Evolutionary conservation across 2,113 vertebrate genomes (phyloP).

Genomic region (Furnarius figulus): DNA sequence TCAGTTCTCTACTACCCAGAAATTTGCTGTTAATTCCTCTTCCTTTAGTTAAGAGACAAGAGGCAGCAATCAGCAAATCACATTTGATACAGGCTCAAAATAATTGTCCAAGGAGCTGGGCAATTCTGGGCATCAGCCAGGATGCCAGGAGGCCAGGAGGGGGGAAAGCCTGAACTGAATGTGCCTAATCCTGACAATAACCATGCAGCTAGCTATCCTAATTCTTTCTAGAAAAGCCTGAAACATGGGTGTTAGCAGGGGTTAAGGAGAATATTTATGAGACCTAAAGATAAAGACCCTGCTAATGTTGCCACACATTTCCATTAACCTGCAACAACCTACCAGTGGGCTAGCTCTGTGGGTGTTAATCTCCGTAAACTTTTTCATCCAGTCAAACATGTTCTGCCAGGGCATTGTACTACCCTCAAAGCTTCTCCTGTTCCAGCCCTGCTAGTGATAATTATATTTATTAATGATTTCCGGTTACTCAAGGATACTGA

Average conservation of each 20-base stretch:
- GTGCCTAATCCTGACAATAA: neutral
- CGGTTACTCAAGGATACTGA: neutral
- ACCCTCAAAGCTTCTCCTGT: neutral
- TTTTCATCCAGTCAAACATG: neutral
- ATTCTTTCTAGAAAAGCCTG: slow-evolving; percentile 15
- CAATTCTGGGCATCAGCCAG: neutral
- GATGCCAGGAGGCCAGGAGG: too few relatives aligned
- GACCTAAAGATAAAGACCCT: slow-evolving; percentile 24
- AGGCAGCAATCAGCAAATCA: neutral
- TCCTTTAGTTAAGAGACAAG: neutral
- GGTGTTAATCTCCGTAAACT: slow-evolving; percentile 18
- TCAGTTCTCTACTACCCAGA: neutral
- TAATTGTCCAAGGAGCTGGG: neutral
- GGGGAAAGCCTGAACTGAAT: neutral
- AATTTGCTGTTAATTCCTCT: neutral
- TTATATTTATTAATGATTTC: slow-evolving; percentile 31
- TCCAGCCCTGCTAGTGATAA: neutral
- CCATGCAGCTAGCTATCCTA: neutral
- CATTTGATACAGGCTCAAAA: neutral
- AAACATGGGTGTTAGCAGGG: neutral
- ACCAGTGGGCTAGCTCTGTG: slow-evolving; percentile 4
- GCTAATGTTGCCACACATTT: slow-evolving; percentile 46
- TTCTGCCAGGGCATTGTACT: neutral
- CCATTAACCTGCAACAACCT: slow-evolving; percentile 44
- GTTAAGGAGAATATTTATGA: slow-evolving; percentile 38